Evolutionary conservation across 2,113 vertebrate genomes (phyloP).

Genomic region (Regulus satrapa): DNA sequence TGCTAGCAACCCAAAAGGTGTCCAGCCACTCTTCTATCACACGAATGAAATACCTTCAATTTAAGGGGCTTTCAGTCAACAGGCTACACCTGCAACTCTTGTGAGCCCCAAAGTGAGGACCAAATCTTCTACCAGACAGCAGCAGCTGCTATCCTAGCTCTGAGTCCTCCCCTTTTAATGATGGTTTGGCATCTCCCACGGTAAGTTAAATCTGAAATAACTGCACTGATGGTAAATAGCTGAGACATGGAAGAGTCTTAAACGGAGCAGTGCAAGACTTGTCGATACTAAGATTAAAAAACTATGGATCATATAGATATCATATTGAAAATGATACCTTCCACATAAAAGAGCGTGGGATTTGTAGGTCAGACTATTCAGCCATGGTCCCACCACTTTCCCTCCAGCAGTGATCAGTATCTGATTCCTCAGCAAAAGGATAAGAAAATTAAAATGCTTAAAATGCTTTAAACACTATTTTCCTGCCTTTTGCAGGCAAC

Average conservation of each 20-base stretch:
- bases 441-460: neutral
- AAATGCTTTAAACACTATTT: neutral
- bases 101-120: neutral
- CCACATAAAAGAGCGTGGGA: neutral
- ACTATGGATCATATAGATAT: neutral
- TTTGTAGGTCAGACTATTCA: neutral
- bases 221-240: neutral
- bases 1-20: neutral
- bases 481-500: constrained; percentile 9
- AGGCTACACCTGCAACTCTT: neutral
- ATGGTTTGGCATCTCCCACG: neutral
- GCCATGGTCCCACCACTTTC: neutral
- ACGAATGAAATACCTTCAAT: neutral
- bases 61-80: neutral
- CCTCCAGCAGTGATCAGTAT: neutral
- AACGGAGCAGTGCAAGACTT: neutral
- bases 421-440: neutral
- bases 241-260: neutral
- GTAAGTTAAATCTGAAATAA: neutral
- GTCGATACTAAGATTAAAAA: neutral
- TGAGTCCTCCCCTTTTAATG: neutral
- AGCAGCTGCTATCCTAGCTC: neutral
- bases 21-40: neutral
- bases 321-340: neutral
- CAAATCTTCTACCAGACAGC: neutral